phyloP scores from a whole-genome alignment of 2,888 invertebrate genomes.

The Tenthredo distinguenda region DNA sequence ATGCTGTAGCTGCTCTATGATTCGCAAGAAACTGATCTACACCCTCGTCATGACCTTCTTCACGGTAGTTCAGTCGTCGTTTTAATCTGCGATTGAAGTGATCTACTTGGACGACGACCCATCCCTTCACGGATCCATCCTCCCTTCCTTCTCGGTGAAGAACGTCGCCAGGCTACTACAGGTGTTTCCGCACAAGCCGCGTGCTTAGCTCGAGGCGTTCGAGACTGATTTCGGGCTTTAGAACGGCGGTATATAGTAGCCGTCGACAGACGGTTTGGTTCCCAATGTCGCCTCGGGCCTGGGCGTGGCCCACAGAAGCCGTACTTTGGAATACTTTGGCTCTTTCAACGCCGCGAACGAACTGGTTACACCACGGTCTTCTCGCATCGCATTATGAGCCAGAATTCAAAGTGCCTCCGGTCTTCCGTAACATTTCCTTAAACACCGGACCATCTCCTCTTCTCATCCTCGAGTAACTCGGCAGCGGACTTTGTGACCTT shows the following conservation, averaged over 20 bases:
- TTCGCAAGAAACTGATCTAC: not conserved
- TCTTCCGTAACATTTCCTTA: conserved; percentile 38
- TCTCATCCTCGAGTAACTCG: not conserved
- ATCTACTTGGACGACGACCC: not conserved
- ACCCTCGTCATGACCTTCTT: not conserved
- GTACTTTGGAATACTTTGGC: conserved; percentile 58
- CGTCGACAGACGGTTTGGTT: conserved; percentile 55
- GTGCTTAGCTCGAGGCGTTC: conserved; percentile 46
- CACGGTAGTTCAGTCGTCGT: not conserved
- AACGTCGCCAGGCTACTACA: conserved; percentile 35
- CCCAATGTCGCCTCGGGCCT: conserved; percentile 71
- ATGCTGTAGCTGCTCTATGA: conserved; percentile 45
- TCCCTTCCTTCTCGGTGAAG: not conserved
- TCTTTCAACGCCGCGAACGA: conserved; percentile 55
- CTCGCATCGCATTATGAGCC: conserved; percentile 4
- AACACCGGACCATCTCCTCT: not conserved
- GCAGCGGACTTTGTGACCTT: not conserved
- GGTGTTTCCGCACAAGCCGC: conserved; percentile 51
- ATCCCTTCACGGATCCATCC: not conserved
- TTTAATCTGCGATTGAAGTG: not conserved
- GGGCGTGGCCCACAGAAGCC: conserved; percentile 75
- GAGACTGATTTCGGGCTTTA: conserved; percentile 49
- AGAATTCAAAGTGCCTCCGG: conserved; percentile 32
- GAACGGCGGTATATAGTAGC: conserved; percentile 47
- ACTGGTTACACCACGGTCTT: conserved; percentile 68